Evolutionary conservation across 92 coral and sea anemone genomes (phyloP), one percentile per base, ranked within the genome.

Genomic region (Scolanthus callimorphus): DNA sequence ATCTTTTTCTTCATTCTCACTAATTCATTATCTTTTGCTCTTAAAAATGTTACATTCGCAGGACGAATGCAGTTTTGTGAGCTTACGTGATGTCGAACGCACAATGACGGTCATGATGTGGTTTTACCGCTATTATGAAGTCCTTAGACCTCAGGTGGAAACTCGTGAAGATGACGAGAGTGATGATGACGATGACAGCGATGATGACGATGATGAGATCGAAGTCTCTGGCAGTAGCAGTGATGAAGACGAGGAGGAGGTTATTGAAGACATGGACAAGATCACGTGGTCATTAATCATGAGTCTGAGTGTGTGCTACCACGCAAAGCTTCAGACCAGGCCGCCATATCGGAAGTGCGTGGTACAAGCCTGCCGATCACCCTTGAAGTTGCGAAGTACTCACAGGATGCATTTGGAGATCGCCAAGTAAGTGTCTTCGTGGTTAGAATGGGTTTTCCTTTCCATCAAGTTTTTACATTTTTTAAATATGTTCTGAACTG

Each of bases 21-120:
- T n/a, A n/a, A n/a, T n/a, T n/a, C n/a, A n/a, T n/a, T n/a, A n/a
- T n/a, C n/a, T n/a, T n/a, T n/a, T n/a, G n/a, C n/a, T n/a, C n/a
- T n/a, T n/a, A n/a, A n/a, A n/a, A n/a, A n/a, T 49, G 19, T 27
- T 27, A 6, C 41, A 1, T 38, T 43, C 48, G 24, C 65, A 90
- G 97, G 82, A 90, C 39, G 97, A 90, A 41, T 89, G 94, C 50
- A 89, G 97, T 66, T 89, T 89, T 44, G 97, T 89, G 39, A 89
- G 97, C 34, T 77, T 89, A 60, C 97, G 97, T 45, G 97, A 89
- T 47, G 97, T 89, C 2, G 97, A 89, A 50, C 88, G 97, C 17
- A 83, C 97, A 19, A 85, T 89, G 97, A 76, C 60, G 23, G 97
- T 90, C 22, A 76, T 85, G 86, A 77, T 75, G 8, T 90, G 94